Percentiles rank a stretch among this genome's conserved stretches.
phyloP scores from a whole-genome alignment of 1,140 invertebrate species.

The Orius laevigatus region DNA sequence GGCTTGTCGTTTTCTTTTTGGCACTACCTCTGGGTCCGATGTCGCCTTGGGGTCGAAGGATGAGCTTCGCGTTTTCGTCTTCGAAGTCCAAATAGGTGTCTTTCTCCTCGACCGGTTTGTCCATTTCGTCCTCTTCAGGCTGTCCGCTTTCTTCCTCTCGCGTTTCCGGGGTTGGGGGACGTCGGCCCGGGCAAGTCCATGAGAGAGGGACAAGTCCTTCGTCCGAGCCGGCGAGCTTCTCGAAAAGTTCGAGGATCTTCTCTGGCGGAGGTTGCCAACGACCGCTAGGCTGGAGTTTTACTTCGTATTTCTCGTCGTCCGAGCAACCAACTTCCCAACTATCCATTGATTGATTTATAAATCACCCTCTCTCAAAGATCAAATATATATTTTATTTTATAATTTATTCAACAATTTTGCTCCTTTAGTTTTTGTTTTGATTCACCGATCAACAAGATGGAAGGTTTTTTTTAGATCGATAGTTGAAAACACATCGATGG shows the following conservation, averaged over 20 bases:
- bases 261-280: slow-evolving; percentile 21
- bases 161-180: slow-evolving; percentile 24
- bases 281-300: slow-evolving; percentile 15
- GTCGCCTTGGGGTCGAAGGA: slow-evolving; percentile 19
- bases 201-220: slow-evolving; percentile 20
- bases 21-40: slow-evolving; percentile 25
- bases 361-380: no score
- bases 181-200: slow-evolving; percentile 27
- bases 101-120: slow-evolving; percentile 13
- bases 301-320: slow-evolving; percentile 24
- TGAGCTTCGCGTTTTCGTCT: slow-evolving; percentile 25
- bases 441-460: no score
- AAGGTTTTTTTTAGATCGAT: no score
- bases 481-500: no score
- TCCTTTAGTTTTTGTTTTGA: no score
- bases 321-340: slow-evolving; percentile 22
- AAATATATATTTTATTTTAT: no score
- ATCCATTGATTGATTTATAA: no score
- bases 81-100: slow-evolving; percentile 28
- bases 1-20: slow-evolving; percentile 29
- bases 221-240: slow-evolving; percentile 22
- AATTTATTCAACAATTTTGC: no score
- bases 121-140: slow-evolving; percentile 12
- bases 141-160: slow-evolving; percentile 11
- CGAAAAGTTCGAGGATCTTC: slow-evolving; percentile 23